These are phyloP conservation scores for Thalassarche chlororhynchos DNA, from an alignment of 2,113 vertebrate species.

Conservation along the genomic window DNA sequence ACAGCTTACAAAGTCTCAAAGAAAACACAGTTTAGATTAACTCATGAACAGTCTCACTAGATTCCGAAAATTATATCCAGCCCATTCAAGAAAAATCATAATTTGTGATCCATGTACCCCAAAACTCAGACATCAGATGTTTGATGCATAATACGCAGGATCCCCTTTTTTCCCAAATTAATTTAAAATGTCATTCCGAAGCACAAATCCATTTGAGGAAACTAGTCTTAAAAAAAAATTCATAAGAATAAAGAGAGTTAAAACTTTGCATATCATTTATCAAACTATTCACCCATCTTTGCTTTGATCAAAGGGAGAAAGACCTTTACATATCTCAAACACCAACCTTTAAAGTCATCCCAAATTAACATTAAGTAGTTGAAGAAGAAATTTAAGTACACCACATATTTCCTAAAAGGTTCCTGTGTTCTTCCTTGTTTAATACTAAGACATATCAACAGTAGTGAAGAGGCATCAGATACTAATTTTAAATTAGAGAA, in stretches of 20 bases:
- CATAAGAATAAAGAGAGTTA: neutral
- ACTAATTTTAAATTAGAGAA: neutral
- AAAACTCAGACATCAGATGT: neutral
- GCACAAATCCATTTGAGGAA: neutral
- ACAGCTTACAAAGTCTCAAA: neutral
- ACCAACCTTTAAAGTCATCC: neutral
- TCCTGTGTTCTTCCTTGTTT: neutral
- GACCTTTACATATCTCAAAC: neutral
- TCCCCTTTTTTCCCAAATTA: neutral
- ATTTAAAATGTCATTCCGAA: neutral
- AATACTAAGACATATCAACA: neutral
- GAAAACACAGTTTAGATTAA: neutral
- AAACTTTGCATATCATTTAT: neutral
- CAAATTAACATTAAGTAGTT: neutral
- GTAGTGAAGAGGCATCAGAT: neutral
- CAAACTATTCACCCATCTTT: neutral
- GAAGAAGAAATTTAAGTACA: neutral
- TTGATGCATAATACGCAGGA: neutral
- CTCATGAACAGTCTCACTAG: neutral
- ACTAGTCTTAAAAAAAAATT: neutral
- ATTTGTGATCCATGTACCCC: neutral
- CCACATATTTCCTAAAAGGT: neutral
- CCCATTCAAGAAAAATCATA: neutral
- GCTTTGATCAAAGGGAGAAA: neutral
- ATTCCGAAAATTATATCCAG: neutral